These are phyloP conservation scores for Micromys minutus DNA, from an alignment of 2,113 vertebrate species.

Conservation along the genomic window DNA sequence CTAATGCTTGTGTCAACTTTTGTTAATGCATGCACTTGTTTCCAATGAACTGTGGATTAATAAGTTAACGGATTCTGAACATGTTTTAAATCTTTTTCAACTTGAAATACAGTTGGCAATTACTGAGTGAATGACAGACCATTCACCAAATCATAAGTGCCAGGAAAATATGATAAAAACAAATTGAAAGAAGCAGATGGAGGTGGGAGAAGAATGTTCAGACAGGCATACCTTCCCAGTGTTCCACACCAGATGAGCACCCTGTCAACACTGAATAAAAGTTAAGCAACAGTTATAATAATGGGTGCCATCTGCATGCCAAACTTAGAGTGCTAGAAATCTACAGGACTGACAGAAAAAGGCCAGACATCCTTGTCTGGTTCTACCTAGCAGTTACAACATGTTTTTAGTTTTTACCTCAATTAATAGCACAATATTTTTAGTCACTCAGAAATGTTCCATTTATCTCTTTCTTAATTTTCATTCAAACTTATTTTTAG, in stretches of 20 bases:
- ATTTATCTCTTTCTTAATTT: neutral
- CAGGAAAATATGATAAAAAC: constrained; percentile 50
- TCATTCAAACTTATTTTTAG: neutral
- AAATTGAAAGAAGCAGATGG: constrained; percentile 64
- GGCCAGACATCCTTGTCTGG: neutral
- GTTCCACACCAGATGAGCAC: constrained; percentile 22
- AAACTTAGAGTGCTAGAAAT: constrained; percentile 62
- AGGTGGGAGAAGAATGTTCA: constrained; percentile 50
- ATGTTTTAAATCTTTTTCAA: neutral
- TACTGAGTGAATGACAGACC: constrained; percentile 46
- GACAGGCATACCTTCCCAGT: neutral
- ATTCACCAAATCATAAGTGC: constrained; percentile 38
- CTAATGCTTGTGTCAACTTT: neutral
- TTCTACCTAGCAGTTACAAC: neutral
- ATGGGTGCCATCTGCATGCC: constrained; percentile 59
- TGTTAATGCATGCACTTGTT: neutral
- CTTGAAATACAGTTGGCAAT: constrained; percentile 22
- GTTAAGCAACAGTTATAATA: constrained; percentile 69
- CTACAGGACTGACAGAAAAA: constrained; percentile 53
- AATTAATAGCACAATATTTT: constrained; percentile 56
- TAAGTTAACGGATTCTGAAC: neutral
- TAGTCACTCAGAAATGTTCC: neutral
- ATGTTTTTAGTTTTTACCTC: neutral
- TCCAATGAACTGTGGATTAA: neutral
- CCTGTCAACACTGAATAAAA: constrained; percentile 46